Conservation (phyloP, 2,888 invertebrate genomes). For the Diadromus collaris region DNA sequence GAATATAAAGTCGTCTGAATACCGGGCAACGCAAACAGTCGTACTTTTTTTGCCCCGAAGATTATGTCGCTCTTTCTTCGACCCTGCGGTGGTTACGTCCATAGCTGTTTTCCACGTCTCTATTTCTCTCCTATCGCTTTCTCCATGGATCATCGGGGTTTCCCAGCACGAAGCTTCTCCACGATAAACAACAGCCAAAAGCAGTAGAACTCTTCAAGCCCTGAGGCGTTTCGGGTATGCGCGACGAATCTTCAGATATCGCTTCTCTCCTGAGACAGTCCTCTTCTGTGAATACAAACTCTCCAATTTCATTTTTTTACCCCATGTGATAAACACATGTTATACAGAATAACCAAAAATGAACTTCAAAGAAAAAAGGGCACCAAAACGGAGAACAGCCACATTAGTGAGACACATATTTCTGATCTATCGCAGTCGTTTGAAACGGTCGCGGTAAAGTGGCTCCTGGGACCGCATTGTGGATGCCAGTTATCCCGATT, state of each 20-base stretch:
- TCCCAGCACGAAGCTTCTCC: neutral
- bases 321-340: constrained; percentile 19
- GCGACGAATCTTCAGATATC: constrained; percentile 33
- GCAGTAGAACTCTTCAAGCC: constrained; percentile 12
- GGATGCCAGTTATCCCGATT: neutral
- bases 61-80: constrained; percentile 35
- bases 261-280: neutral
- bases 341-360: constrained; percentile 1
- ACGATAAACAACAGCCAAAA: constrained; percentile 33
- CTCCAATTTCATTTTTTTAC: constrained; percentile 10
- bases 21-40: constrained; percentile 62
- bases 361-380: neutral
- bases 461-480: constrained; percentile 8
- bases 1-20: constrained; percentile 40
- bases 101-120: constrained; percentile 20
- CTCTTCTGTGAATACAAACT: neutral
- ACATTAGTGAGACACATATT: neutral
- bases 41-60: constrained; percentile 32
- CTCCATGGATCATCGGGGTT: constrained; percentile 1
- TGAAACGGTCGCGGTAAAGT: constrained; percentile 17
- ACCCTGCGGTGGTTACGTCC: constrained; percentile 22
- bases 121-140: constrained; percentile 23
- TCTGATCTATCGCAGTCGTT: neutral
- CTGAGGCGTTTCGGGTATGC: constrained; percentile 20
- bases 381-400: neutral